phyloP scores from a whole-genome alignment of 2,113 vertebrate species.

The Galbula dea region DNA sequence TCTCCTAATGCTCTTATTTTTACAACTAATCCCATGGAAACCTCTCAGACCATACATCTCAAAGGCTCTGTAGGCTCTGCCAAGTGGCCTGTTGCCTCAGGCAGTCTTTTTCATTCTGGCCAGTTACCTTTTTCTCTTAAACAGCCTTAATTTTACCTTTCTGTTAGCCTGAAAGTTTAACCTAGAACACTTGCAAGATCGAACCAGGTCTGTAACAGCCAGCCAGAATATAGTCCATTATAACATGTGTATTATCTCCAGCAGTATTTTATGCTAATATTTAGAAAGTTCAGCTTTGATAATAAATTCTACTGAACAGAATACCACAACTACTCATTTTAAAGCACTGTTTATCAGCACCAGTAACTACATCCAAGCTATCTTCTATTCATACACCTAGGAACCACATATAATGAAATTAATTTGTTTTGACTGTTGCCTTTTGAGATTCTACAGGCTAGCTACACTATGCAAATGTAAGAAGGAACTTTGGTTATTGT shows the following conservation, averaged over 20 bases:
- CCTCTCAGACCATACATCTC: background rate
- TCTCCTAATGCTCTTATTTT: background rate
- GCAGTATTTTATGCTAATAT: background rate
- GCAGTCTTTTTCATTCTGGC: background rate
- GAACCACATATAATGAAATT: background rate
- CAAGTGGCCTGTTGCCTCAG: slow-evolving; percentile 1
- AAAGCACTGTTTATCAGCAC: background rate
- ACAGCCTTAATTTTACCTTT: background rate
- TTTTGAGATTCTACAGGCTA: background rate
- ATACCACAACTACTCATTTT: background rate
- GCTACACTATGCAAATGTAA: background rate
- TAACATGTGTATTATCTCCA: background rate
- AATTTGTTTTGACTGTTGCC: background rate
- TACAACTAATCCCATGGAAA: background rate
- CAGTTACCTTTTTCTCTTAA: background rate
- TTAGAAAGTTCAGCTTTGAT: background rate
- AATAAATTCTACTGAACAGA: background rate
- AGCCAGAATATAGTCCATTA: background rate
- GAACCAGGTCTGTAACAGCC: background rate
- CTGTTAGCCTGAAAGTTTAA: background rate
- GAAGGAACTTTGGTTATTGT: background rate
- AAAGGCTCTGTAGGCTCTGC: background rate
- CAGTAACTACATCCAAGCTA: background rate
- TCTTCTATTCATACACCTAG: background rate
- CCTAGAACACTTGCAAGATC: background rate